A percentile compares a stretch with the other conserved stretches of the same genome.
phyloP scores from a whole-genome alignment of 2,113 vertebrate genomes.

The Andinoacara biseriatus region DNA sequence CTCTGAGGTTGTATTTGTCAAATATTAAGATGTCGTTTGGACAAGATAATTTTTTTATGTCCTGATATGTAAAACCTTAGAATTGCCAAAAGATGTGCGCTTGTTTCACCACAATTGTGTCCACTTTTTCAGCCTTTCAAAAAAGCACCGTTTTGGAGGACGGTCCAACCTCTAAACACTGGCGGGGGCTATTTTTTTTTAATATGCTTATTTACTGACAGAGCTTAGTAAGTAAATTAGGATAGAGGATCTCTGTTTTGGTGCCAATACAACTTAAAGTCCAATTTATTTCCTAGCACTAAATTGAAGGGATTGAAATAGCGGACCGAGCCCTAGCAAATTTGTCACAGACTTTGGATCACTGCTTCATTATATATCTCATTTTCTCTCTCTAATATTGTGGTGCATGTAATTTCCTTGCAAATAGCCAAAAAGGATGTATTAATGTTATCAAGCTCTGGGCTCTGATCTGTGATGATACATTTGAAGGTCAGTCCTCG shows the following conservation, averaged over 20 bases:
- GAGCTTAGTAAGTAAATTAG: slow-evolving; percentile 50
- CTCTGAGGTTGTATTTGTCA: not conserved
- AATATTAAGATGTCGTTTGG: not conserved
- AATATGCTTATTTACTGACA: slow-evolving; percentile 38
- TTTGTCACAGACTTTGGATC: slow-evolving; percentile 53
- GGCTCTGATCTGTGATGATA: slow-evolving; percentile 60
- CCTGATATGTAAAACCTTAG: not conserved
- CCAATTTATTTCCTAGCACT: slow-evolving; percentile 57
- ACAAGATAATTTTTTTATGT: not conserved
- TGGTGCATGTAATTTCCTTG: slow-evolving; percentile 54
- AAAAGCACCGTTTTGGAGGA: slow-evolving; percentile 20
- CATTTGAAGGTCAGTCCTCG: slow-evolving; percentile 68
- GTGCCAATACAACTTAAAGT: slow-evolving; percentile 45
- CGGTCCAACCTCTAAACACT: slow-evolving; percentile 42
- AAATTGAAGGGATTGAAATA: slow-evolving; percentile 61
- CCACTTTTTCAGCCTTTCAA: not conserved
- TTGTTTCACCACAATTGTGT: not conserved
- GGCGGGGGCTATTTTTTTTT: slow-evolving; percentile 14
- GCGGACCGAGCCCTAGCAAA: slow-evolving; percentile 37
- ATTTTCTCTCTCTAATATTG: slow-evolving; percentile 63
- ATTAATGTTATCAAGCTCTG: slow-evolving; percentile 53
- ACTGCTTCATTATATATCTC: slow-evolving; percentile 64
- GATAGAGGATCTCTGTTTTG: slow-evolving; percentile 38
- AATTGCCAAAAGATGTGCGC: not conserved
- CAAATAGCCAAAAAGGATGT: slow-evolving; percentile 63